Conservation (phyloP, 2,888 invertebrate genomes). For the Dryococelus australis region DNA sequence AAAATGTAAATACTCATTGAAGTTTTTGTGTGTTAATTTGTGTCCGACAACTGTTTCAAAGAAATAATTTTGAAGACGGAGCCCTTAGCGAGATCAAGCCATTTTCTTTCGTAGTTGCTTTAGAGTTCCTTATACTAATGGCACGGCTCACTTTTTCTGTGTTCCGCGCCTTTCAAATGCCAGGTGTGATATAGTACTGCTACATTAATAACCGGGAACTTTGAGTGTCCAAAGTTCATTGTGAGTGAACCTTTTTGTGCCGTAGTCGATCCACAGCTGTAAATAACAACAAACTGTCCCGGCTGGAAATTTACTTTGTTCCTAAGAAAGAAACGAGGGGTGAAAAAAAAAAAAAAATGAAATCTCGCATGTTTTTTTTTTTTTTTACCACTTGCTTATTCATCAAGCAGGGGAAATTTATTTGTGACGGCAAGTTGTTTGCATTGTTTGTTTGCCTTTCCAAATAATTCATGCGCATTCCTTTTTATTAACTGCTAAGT, state of each 20-base stretch:
- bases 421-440: not conserved
- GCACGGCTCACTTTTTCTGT: not conserved
- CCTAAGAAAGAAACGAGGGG: not conserved
- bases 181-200: not conserved
- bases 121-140: too few species aligned
- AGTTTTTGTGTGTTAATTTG: too few species aligned
- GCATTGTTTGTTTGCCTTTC: not conserved
- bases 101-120: not conserved
- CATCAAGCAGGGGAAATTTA: not conserved
- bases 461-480: not conserved
- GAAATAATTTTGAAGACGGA: not conserved
- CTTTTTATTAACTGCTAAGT: not conserved
- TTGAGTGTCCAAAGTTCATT: not conserved
- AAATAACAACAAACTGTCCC: not conserved
- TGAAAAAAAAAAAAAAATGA: not conserved
- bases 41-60: too few species aligned
- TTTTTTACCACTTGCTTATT: not conserved
- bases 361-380: not conserved
- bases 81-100: not conserved
- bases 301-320: not conserved
- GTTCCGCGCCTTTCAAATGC: not conserved
- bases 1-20: too few species aligned
- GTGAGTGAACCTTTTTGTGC: not conserved
- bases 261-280: not conserved
- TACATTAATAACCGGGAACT: not conserved